phyloP scores from a whole-genome alignment of 2,113 vertebrate genomes.

The Thinocorus orbignyianus region DNA sequence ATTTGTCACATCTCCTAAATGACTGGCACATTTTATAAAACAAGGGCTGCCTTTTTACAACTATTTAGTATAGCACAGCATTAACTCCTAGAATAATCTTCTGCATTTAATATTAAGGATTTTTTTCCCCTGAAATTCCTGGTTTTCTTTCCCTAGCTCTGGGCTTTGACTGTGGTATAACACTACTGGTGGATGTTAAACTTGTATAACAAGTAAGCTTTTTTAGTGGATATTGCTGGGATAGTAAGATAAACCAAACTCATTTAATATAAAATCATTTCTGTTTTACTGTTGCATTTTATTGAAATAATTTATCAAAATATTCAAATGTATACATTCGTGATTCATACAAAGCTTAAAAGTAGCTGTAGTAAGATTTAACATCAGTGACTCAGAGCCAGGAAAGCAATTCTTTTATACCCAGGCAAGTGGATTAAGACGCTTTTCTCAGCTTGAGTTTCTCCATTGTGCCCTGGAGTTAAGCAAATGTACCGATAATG shows the following conservation, averaged over 20 bases:
- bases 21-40: background rate
- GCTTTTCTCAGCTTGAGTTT: background rate
- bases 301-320: slow-evolving; percentile 19
- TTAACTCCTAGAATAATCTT: background rate
- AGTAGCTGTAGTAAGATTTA: background rate
- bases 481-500: background rate
- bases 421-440: background rate
- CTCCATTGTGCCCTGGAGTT: background rate
- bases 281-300: background rate
- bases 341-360: background rate
- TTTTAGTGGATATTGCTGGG: background rate
- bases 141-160: background rate
- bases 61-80: background rate
- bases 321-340: background rate
- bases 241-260: background rate
- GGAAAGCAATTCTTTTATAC: background rate
- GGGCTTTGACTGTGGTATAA: background rate
- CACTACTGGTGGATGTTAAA: background rate
- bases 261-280: background rate
- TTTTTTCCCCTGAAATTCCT: background rate
- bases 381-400: background rate
- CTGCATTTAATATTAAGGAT: background rate
- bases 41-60: background rate
- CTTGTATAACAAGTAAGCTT: background rate
- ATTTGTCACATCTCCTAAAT: background rate